Conservation (phyloP, 1,140 invertebrate species). For the Lycorma delicatula region DNA sequence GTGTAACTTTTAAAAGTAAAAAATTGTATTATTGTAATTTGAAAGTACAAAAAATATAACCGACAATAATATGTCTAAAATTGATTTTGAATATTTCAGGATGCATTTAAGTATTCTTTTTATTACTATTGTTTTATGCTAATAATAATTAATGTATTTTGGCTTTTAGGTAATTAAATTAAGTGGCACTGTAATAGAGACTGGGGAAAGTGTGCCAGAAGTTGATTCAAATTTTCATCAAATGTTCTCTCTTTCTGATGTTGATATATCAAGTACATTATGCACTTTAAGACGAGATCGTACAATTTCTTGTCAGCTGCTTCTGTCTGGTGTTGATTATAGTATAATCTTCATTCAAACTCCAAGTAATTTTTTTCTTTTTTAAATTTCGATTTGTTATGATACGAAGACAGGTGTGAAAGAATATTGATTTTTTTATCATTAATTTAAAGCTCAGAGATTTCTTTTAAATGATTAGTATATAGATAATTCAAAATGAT, state of each 20-base stretch:
- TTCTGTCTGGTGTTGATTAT: slow-evolving; percentile 14
- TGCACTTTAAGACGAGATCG: slow-evolving; percentile 17
- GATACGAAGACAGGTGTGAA: no score
- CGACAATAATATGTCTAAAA: no score
- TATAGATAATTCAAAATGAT: background rate
- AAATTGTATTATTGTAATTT: no score
- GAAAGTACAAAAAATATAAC: no score
- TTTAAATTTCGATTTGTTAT: background rate
- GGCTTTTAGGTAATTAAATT: slow-evolving; percentile 2
- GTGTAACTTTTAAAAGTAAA: no score
- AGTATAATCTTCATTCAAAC: slow-evolving; percentile 15
- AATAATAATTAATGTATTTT: no score
- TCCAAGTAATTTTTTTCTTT: slow-evolving; percentile 10
- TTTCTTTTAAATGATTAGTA: background rate
- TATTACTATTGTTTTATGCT: no score
- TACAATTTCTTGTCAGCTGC: slow-evolving; percentile 13
- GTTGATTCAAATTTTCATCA: background rate
- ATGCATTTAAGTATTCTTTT: no score
- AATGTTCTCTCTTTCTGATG: background rate
- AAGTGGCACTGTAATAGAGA: slow-evolving; percentile 7
- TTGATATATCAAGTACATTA: slow-evolving; percentile 12
- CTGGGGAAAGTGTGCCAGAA: background rate
- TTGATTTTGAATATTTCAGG: no score
- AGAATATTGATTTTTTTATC: no score
- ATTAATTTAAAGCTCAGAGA: background rate